phyloP scores from a whole-genome alignment of 1,140 invertebrate species.

The Formica selysi region DNA sequence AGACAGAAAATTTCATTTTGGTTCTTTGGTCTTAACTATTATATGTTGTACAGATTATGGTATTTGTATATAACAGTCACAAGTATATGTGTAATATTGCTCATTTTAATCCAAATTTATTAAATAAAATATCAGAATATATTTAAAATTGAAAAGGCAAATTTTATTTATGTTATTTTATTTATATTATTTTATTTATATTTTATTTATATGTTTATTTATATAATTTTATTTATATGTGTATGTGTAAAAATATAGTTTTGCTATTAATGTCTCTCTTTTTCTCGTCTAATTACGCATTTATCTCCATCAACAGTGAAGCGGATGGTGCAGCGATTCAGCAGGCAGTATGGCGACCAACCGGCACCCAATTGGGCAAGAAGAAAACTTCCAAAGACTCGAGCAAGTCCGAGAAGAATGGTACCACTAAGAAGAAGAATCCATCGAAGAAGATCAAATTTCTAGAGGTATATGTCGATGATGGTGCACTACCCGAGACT shows the following conservation, averaged over 20 bases:
- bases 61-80: neutral
- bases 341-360: conserved; percentile 85
- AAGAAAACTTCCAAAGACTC: conserved; percentile 78
- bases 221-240: neutral
- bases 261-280: conserved; percentile 41
- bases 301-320: conserved; percentile 71
- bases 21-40: neutral
- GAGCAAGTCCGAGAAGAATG: conserved; percentile 66
- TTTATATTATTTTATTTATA: no score
- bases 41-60: neutral
- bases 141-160: neutral
- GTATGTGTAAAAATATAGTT: neutral
- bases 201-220: no score
- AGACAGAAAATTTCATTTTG: neutral
- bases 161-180: neutral
- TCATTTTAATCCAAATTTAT: neutral
- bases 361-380: conserved; percentile 84
- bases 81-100: neutral
- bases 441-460: conserved; percentile 70
- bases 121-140: conserved; percentile 10
- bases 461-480: conserved; percentile 60
- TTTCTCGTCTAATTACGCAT: neutral
- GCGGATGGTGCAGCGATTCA: conserved; percentile 81
- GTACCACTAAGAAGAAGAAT: conserved; percentile 72
- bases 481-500: conserved; percentile 54